A percentile compares a stretch with the other conserved stretches of the same genome.
phyloP scores from a whole-genome alignment of 2,797 vertebrate species.

The Nannoperca obscura region DNA sequence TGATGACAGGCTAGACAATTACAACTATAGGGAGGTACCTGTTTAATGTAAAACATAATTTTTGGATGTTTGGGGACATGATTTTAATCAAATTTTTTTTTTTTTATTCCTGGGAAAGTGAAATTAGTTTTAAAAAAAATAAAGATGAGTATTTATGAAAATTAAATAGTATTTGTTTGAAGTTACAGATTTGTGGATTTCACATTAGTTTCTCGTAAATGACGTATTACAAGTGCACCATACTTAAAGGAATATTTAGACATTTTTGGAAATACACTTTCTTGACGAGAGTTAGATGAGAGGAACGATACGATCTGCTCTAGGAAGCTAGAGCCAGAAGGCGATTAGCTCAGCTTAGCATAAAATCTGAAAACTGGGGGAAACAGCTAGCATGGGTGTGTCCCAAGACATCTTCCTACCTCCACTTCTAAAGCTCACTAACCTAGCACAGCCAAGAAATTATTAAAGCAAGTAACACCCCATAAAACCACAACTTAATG shows the following conservation, averaged over 20 bases:
- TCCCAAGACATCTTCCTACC: not conserved
- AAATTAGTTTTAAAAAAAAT: not conserved
- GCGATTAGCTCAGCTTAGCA: not conserved
- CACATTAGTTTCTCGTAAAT: not conserved
- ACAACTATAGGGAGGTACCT: constrained; percentile 96
- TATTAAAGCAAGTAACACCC: not conserved
- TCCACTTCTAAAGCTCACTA: not conserved
- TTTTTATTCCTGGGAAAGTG: not conserved
- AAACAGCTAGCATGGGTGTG: not conserved
- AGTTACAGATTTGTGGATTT: constrained; percentile 11
- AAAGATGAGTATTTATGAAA: not conserved
- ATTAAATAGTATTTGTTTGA: constrained; percentile 1
- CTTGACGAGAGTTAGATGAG: not conserved
- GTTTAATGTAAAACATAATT: not conserved
- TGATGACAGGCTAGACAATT: constrained; percentile 94
- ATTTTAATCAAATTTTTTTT: not conserved
- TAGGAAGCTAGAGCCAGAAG: not conserved
- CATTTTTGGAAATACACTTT: not conserved
- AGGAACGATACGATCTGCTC: not conserved
- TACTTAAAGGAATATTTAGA: not conserved
- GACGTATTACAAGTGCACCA: not conserved
- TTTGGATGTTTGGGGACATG: not conserved
- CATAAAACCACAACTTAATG: not conserved
- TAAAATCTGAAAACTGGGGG: not conserved
- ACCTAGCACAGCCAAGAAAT: not conserved